phyloP scores from a whole-genome alignment of 2,797 vertebrate species.

The Mormyrus hasselquistii region DNA sequence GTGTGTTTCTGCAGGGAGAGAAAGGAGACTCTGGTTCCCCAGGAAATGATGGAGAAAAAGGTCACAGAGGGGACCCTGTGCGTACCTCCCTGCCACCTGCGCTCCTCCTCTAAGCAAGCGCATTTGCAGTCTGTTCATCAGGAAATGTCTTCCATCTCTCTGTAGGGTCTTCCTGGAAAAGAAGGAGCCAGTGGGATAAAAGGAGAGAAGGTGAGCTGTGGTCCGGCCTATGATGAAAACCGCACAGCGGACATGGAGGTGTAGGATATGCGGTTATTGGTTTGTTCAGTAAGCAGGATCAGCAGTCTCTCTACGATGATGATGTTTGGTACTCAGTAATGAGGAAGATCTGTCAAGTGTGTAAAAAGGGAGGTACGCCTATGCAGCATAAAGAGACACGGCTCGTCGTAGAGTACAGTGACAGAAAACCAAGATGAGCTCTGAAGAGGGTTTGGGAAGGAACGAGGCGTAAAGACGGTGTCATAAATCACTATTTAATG shows the following conservation, averaged over 20 bases:
- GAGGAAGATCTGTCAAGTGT: neutral
- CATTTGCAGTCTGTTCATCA: slow-evolving; percentile 53
- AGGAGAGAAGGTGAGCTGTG: slow-evolving; percentile 68
- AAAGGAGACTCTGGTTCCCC: slow-evolving; percentile 60
- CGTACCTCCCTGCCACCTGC: slow-evolving; percentile 40
- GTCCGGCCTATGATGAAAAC: neutral
- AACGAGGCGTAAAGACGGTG: neutral
- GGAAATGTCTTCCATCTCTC: slow-evolving; percentile 35
- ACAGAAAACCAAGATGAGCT: neutral
- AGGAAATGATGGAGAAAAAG: slow-evolving; percentile 59
- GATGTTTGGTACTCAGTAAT: neutral
- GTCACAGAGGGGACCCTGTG: slow-evolving; percentile 73
- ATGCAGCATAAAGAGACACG: neutral
- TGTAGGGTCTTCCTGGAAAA: slow-evolving; percentile 65
- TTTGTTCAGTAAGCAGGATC: neutral
- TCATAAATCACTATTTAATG: slow-evolving; percentile 4
- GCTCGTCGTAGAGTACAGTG: neutral
- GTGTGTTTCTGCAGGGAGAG: slow-evolving; percentile 57
- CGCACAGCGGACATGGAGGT: neutral
- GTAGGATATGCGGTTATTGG: neutral
- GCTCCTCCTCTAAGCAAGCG: slow-evolving; percentile 30
- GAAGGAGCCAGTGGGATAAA: slow-evolving; percentile 56
- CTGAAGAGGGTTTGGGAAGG: neutral
- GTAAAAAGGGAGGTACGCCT: neutral
- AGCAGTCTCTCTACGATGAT: neutral